Conservation (phyloP, 2,888 invertebrate species). For the Linyphia triangularis region DNA sequence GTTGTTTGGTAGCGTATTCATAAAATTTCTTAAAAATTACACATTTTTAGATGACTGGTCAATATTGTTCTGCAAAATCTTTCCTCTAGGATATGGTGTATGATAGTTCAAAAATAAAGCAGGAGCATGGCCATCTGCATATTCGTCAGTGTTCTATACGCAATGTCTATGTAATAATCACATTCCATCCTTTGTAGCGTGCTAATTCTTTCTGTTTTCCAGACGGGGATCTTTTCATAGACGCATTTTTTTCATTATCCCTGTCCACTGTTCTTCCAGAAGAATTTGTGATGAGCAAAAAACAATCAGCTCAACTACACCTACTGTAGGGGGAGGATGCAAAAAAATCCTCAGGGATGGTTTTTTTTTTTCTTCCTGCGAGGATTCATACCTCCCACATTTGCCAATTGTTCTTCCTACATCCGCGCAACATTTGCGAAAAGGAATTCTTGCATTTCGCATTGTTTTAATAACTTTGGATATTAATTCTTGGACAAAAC, state of each 20-base stretch:
- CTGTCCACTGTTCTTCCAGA: constrained; percentile 18
- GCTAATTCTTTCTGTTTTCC: constrained; percentile 48
- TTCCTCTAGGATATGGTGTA: neutral
- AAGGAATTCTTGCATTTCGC: constrained; percentile 65
- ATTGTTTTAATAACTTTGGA: constrained; percentile 75
- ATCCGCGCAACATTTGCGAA: constrained; percentile 47
- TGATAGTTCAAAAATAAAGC: neutral
- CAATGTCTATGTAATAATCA: constrained; percentile 34
- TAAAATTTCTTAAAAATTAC: too few relatives aligned
- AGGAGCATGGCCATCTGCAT: neutral
- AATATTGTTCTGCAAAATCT: neutral
- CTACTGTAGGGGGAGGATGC: constrained; percentile 17
- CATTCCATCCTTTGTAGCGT: constrained; percentile 47
- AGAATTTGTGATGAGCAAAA: constrained; percentile 58
- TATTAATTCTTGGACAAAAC: constrained; percentile 73
- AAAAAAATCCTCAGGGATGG: constrained; percentile 69
- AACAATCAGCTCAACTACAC: constrained; percentile 29
- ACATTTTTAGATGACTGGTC: neutral
- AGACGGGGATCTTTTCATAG: neutral
- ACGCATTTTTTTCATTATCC: constrained; percentile 57
- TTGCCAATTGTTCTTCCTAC: constrained; percentile 66
- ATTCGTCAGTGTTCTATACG: neutral
- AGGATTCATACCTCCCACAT: constrained; percentile 29
- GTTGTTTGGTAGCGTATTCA: too few relatives aligned
- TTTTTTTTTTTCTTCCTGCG: constrained; percentile 44